Conservation (phyloP, 2,797 vertebrate genomes). For the Sebastes miniatus region DNA sequence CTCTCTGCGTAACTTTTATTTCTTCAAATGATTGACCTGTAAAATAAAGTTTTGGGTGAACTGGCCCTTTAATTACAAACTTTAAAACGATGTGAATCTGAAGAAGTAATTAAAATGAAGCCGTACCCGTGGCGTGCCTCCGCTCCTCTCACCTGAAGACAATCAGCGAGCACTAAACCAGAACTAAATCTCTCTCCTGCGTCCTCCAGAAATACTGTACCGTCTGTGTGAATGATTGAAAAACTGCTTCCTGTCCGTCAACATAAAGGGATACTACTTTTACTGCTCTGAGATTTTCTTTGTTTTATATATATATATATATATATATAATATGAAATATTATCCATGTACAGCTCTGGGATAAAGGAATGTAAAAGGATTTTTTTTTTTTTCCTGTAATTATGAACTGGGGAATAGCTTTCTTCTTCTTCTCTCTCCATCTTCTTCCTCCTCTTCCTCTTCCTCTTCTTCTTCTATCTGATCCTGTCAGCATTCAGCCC, state of each 20-base stretch:
- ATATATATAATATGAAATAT: constrained; percentile 12
- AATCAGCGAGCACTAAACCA: constrained; percentile 16
- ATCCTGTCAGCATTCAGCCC: constrained; percentile 47
- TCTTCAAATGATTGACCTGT: neutral
- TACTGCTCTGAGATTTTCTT: constrained; percentile 36
- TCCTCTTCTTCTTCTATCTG: constrained; percentile 10
- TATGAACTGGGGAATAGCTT: constrained; percentile 44
- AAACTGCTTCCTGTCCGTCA: constrained; percentile 24
- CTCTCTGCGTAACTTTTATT: too few species aligned
- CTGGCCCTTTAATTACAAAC: neutral
- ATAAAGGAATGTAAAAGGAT: constrained; percentile 63
- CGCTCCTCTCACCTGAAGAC: constrained; percentile 9
- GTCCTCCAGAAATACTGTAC: neutral
- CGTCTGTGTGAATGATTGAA: neutral
- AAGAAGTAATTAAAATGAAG: neutral
- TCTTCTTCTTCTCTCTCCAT: constrained; percentile 1
- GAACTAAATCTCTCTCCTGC: neutral
- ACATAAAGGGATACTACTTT: constrained; percentile 46
- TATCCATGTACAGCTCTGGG: constrained; percentile 63
- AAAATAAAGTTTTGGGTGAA: neutral
- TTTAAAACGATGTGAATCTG: neutral
- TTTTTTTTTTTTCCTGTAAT: constrained; percentile 39
- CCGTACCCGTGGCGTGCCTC: neutral
- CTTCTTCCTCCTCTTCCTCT: neutral
- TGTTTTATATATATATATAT: constrained; percentile 51